A percentile compares a stretch with the other conserved stretches of the same genome.
These are phyloP conservation scores for Ricordea florida DNA, from an alignment of 92 coral and sea anemone species.

Conservation along the genomic window DNA sequence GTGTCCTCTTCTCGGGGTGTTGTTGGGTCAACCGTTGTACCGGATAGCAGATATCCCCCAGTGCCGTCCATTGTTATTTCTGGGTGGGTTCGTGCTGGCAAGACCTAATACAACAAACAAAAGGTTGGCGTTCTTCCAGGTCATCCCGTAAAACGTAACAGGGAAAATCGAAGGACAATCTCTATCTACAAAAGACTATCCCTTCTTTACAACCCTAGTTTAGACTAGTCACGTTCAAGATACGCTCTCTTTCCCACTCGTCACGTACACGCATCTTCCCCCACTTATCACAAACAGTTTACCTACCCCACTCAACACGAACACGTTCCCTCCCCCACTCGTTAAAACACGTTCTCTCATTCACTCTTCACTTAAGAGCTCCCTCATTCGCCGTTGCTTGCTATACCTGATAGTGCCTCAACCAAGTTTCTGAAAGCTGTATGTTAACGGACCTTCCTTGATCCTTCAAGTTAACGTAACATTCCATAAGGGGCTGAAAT, in stretches of 20 bases:
- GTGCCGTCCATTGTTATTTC: slow-evolving; percentile 80
- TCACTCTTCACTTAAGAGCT: too few species aligned
- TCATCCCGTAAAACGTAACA: too few species aligned
- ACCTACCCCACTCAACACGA: too few species aligned
- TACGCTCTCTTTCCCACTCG: too few species aligned
- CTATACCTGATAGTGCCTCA: slow-evolving; percentile 96
- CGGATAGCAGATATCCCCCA: slow-evolving; percentile 93
- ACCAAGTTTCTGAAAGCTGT: slow-evolving; percentile 93
- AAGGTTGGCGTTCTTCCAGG: background rate
- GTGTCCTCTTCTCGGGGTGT: slow-evolving; percentile 31
- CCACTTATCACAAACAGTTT: too few species aligned
- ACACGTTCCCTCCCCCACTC: too few species aligned
- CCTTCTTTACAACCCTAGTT: too few species aligned
- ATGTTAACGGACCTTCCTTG: slow-evolving; percentile 75
- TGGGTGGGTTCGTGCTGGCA: slow-evolving; percentile 91
- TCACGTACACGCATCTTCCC: too few species aligned
- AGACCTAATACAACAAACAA: slow-evolving; percentile 56
- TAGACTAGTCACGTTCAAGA: too few species aligned
- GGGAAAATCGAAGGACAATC: too few species aligned
- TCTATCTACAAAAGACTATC: too few species aligned
- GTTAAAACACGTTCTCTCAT: background rate
- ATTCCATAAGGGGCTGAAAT: slow-evolving; percentile 79
- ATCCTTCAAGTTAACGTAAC: slow-evolving; percentile 72
- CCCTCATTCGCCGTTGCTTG: too few species aligned
- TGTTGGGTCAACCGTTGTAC: slow-evolving; percentile 78